These are phyloP conservation scores for Apeira syringaria DNA, from an alignment of 2,888 invertebrate genomes.

Conservation along the genomic window DNA sequence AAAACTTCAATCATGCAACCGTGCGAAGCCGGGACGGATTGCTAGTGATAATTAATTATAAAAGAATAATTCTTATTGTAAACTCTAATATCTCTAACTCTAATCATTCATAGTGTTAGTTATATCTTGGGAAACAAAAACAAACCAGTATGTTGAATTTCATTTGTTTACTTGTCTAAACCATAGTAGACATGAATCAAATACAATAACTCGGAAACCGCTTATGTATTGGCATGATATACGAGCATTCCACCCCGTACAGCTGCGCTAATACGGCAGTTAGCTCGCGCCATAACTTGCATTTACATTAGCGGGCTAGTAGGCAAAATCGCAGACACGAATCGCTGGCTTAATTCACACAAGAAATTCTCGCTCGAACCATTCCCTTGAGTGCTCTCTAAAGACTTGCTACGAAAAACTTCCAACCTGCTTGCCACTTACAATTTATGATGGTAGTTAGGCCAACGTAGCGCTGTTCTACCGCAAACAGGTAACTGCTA, in stretches of 20 bases:
- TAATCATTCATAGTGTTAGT: too few species aligned
- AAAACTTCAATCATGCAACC: too few species aligned
- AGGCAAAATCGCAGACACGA: constrained; percentile 46
- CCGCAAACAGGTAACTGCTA: constrained; percentile 51
- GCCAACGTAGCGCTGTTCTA: constrained; percentile 51
- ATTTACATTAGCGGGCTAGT: constrained; percentile 45
- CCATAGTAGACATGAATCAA: background rate
- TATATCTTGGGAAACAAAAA: too few species aligned
- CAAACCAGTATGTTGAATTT: too few species aligned
- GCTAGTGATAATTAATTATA: too few species aligned
- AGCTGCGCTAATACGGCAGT: constrained; percentile 34
- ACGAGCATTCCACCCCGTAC: constrained; percentile 18
- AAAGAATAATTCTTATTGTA: too few species aligned
- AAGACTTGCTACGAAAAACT: constrained; percentile 63
- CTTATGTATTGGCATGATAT: constrained; percentile 7
- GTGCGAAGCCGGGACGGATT: too few species aligned
- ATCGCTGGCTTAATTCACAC: constrained; percentile 56
- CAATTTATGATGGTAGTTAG: constrained; percentile 69
- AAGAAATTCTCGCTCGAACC: constrained; percentile 56
- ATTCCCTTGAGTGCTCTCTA: constrained; percentile 58
- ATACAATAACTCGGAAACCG: constrained; percentile 11
- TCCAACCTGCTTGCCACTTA: constrained; percentile 55
- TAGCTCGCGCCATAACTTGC: constrained; percentile 36
- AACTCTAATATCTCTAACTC: too few species aligned
- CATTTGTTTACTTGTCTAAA: too few species aligned